phyloP scores from a whole-genome alignment of 2,797 vertebrate genomes.

The Xyrichtys novacula region DNA sequence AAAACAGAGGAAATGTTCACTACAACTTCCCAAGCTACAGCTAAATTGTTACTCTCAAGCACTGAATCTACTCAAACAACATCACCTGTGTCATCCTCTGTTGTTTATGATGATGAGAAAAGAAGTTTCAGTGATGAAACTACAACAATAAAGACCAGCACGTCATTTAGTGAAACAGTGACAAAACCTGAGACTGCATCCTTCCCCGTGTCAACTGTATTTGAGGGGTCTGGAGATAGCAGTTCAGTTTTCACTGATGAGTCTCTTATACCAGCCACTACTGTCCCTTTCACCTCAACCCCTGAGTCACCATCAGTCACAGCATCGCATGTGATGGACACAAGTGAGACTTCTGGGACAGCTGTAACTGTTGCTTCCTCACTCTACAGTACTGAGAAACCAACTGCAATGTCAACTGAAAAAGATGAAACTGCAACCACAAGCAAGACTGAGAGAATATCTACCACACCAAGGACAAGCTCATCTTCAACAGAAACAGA shows the following conservation, averaged over 20 bases:
- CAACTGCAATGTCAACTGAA: not conserved
- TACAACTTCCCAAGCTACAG: not conserved
- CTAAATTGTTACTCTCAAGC: not conserved
- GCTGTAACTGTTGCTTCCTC: not conserved
- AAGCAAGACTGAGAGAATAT: accelerated
- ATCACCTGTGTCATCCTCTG: not conserved
- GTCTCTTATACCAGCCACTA: not conserved
- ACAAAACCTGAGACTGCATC: not conserved
- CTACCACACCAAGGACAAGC: not conserved
- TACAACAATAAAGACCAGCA: not conserved
- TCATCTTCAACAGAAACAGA: not conserved
- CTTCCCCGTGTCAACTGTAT: not conserved
- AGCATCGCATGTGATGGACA: not conserved
- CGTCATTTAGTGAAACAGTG: not conserved
- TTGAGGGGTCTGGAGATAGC: constrained; percentile 26
- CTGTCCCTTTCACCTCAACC: not conserved
- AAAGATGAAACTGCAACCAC: not conserved
- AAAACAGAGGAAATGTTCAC: constrained; percentile 5
- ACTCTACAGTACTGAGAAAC: constrained; percentile 10
- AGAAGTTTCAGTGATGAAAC: not conserved
- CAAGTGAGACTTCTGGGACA: not conserved
- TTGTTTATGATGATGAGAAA: not conserved
- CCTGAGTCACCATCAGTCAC: not conserved
- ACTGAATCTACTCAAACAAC: constrained; percentile 1
- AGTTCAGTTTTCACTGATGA: not conserved